phyloP scores from a whole-genome alignment of 1,140 invertebrate species.

The Drosophila ananassae region DNA sequence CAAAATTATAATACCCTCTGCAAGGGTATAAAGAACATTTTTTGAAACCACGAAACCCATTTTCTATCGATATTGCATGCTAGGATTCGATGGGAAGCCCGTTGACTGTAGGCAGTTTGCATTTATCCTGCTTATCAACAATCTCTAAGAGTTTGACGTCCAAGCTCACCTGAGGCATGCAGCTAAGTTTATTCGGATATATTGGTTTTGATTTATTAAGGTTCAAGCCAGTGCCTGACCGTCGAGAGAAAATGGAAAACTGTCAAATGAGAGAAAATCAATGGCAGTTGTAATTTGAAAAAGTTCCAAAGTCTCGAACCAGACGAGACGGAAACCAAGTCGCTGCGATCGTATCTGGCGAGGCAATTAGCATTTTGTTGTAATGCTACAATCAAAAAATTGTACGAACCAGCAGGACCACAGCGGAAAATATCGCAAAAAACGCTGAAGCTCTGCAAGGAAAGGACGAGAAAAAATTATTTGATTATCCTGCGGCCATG shows the following conservation, averaged over 20 bases:
- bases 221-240: slow-evolving; percentile 43
- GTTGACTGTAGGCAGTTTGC: no score
- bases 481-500: slow-evolving; percentile 82
- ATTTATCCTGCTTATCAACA: not conserved
- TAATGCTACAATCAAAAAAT: slow-evolving; percentile 78
- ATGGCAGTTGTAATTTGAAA: slow-evolving; percentile 74
- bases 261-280: slow-evolving; percentile 68
- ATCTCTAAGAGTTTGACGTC: not conserved
- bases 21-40: no score
- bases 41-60: no score
- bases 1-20: no score
- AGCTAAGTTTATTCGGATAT: not conserved
- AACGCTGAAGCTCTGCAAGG: slow-evolving; percentile 24
- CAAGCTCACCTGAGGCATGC: not conserved
- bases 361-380: slow-evolving; percentile 81
- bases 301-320: slow-evolving; percentile 44
- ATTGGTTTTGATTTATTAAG: slow-evolving; percentile 60
- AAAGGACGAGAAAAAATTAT: slow-evolving; percentile 67
- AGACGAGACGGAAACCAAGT: slow-evolving; percentile 12
- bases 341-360: slow-evolving; percentile 67
- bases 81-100: not conserved
- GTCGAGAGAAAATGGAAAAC: slow-evolving; percentile 50
- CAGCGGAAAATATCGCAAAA: slow-evolving; percentile 41
- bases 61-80: no score
- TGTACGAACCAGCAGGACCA: slow-evolving; percentile 51